phyloP scores from a whole-genome alignment of 1,140 invertebrate species.

The Apocrypta bakeri region DNA sequence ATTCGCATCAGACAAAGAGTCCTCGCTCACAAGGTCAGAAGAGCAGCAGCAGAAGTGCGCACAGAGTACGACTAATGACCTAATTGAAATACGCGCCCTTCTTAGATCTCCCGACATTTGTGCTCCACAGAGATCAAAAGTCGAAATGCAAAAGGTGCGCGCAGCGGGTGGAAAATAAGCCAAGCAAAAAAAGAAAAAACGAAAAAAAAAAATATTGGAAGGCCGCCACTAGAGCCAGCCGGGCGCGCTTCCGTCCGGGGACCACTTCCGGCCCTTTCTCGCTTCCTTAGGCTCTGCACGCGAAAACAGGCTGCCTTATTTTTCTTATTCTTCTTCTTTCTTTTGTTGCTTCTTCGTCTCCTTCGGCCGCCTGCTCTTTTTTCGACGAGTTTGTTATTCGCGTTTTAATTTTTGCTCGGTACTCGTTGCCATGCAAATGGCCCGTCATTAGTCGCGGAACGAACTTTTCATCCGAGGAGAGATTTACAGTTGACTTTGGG shows the following conservation, averaged over 20 bases:
- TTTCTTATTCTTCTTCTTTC: not conserved
- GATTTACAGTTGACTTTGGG: not conserved
- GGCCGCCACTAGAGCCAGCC: not conserved
- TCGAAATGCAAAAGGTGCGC: slow-evolving; percentile 5
- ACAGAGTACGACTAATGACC: slow-evolving; percentile 8
- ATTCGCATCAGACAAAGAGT: not conserved
- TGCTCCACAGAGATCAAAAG: not conserved
- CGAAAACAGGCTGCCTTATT: not conserved
- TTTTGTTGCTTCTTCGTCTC: not conserved
- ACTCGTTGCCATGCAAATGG: not conserved
- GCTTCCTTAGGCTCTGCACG: not conserved
- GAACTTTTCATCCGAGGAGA: not conserved
- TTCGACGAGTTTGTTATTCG: not conserved
- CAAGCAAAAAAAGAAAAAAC: not conserved
- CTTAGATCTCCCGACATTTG: not conserved
- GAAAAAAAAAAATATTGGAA: slow-evolving; percentile 2
- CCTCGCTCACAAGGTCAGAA: not conserved
- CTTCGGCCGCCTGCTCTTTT: not conserved
- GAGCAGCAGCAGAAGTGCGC: not conserved
- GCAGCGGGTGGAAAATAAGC: not conserved
- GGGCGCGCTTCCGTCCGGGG: not conserved
- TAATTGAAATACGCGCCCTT: slow-evolving; percentile 16
- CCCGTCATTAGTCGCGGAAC: not conserved
- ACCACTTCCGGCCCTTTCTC: slow-evolving; percentile 24
- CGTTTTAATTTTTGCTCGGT: not conserved